Evolutionary conservation across 2,797 vertebrate species (phyloP).

Genomic region (Pangasius krempfi): DNA sequence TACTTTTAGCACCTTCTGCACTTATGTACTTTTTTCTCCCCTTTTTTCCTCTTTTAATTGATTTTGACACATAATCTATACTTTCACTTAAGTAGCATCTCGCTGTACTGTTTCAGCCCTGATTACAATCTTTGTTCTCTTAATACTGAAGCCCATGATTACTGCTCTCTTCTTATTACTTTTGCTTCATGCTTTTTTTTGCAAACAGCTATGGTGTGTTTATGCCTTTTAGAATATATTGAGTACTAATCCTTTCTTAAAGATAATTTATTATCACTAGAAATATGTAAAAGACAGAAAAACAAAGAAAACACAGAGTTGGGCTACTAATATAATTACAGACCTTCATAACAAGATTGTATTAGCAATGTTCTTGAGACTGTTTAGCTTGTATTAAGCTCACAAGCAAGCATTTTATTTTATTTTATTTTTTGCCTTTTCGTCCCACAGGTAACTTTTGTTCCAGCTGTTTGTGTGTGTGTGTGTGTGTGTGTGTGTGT

Average conservation of each 20-base stretch:
- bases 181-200: not conserved
- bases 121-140: not conserved
- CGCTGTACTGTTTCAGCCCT: no score
- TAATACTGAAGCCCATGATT: not conserved
- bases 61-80: not conserved
- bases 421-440: not conserved
- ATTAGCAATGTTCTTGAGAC: not conserved
- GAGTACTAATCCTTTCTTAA: not conserved
- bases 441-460: slow-evolving; percentile 53
- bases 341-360: not conserved
- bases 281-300: not conserved
- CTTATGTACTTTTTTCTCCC: not conserved
- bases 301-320: not conserved
- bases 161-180: not conserved
- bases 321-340: not conserved
- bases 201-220: not conserved
- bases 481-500: slow-evolving; percentile 8
- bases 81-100: no score
- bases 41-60: not conserved
- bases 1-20: not conserved
- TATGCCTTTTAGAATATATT: not conserved
- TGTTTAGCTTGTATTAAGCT: not conserved
- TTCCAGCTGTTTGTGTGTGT: slow-evolving; percentile 26
- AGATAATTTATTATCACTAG: not conserved
- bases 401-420: not conserved